Percentiles rank a stretch among this genome's conserved stretches.
Conservation (phyloP, 2,888 invertebrate species). For the Platycnemis pennipes region DNA sequence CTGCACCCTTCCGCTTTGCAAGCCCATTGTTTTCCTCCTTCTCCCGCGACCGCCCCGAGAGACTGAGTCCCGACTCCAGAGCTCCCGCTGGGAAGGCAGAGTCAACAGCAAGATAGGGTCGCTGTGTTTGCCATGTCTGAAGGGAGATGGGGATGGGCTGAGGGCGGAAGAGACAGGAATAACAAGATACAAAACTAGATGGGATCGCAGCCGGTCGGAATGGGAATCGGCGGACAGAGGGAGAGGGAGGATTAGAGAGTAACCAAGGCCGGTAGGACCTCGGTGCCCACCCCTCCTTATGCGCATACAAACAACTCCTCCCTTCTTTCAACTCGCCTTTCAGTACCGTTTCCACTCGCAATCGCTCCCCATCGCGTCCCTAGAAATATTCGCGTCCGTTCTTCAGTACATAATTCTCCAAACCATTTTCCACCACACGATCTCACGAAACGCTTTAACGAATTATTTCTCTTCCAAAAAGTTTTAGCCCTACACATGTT, state of each 20-base stretch:
- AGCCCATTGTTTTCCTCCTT: not conserved
- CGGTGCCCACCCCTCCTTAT: not conserved
- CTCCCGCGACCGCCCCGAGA: not conserved
- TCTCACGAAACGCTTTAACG: too few species aligned
- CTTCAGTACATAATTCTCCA: not conserved
- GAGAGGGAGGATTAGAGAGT: not conserved
- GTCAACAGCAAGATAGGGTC: not conserved
- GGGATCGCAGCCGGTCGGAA: not conserved
- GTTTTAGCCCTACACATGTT: too few species aligned
- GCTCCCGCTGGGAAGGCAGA: not conserved
- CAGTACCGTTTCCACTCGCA: not conserved
- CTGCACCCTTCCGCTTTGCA: not conserved
- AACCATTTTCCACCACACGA: not conserved
- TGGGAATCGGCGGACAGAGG: not conserved
- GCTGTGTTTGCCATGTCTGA: not conserved
- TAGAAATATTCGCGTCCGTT: not conserved
- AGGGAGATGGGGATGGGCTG: not conserved
- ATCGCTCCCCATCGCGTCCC: too few species aligned
- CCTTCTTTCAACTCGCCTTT: not conserved
- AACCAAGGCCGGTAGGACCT: not conserved
- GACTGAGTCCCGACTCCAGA: not conserved
- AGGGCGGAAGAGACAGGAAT: not conserved
- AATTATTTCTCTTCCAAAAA: not conserved
- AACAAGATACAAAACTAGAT: slow-evolving; percentile 20
- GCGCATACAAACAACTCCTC: not conserved